Evolutionary conservation across 2,888 invertebrate species (phyloP), one percentile per base, ranked within the genome.

Genomic region (Abrostola triplasia): DNA sequence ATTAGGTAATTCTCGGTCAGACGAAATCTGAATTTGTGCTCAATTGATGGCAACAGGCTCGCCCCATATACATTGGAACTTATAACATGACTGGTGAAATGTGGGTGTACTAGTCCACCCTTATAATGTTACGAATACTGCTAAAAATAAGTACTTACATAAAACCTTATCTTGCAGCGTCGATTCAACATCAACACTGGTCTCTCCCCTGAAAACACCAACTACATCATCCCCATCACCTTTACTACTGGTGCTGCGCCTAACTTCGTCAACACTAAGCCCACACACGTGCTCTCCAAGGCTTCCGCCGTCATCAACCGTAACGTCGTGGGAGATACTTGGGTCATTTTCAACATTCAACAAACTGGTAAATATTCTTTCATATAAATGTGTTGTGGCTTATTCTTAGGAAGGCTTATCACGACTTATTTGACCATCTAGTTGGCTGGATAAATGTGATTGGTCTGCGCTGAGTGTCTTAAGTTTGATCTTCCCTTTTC

Each of bases 261-360:
- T 11, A 73, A 92, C 67, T 95, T 95, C 63, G 8, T 36, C 0
- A 84, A 93, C 64, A 94, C 95, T 0, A 93, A 93, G 64, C 94
- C 95, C 0, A 84, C 89, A 11, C 89, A 95, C 57, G 79, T 94
- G n/a, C 77, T 93, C 50, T 83, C 68, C 0, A 78, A 88, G 0
- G 67, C 86, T 0, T 80, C 89, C 6, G 84, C 88, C 8, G 76
- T 85, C 36, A 90, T 93, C 44, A 80, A 90, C 69, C 88, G 91
- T 4, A 84, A 85, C 0, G 80, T 85, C 1, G 54, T 71, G 40
- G 92, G 90, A 10, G 88, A 93, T 62, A 89, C 95, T 52, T 96
- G 96, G 96, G 89, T 96, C 5, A 83, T 96, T 47, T 93, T 96
- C 59, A 96, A 96, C 80, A 88, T 95, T 40, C 95, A 96, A 76